Base-by-base conservation (phyloP, 2,888 invertebrate genomes). In the Hololepta plana region DNA sequence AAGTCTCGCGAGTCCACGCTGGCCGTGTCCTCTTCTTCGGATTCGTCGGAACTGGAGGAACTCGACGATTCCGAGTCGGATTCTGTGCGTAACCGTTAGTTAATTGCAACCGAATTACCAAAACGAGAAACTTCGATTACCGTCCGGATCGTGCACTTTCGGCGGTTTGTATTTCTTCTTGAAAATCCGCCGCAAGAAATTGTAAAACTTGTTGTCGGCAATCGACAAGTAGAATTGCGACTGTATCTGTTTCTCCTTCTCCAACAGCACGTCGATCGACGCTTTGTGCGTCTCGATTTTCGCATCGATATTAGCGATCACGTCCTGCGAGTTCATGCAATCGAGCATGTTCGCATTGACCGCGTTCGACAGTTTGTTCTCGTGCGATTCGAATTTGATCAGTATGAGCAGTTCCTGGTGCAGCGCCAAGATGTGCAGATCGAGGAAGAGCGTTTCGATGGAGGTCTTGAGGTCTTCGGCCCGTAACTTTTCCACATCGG, bases 101-200 rank as follows among this genome's bases (percentile, higher is more conserved):
- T 4, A 20, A 4, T 3, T 20, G n/a, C n/a, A n/a, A n/a, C n/a
- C n/a, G n/a, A n/a, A n/a, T n/a, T n/a, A n/a, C n/a, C n/a, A n/a
- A n/a, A n/a, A n/a, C n/a, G n/a, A n/a, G n/a, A n/a, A n/a, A n/a
- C n/a, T n/a, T n/a, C n/a, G n/a, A 12, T 38, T 41, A 56, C 62
- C 66, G 29, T 62, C 60, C 4, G 61, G 64, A 24, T 55, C 60
- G 24, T 44, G 54, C 1, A 57, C 55, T 42, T 74, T 75, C 0
- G 70, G 69, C 4, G 72, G 66, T 33, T 74, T 75, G 42, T 73
- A 80, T 43, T 79, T 82, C 46, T 82, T 88, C 44, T 73, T 79
- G 43, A 76, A 88, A 28, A 90, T 82, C 41, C 73, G 69, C 11
- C 67, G 64, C 20, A 90, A 51, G 44, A 84, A 87, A 39, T 76